Evolutionary conservation across 2,797 vertebrate species (phyloP).

Genomic region (Betta splendens): DNA sequence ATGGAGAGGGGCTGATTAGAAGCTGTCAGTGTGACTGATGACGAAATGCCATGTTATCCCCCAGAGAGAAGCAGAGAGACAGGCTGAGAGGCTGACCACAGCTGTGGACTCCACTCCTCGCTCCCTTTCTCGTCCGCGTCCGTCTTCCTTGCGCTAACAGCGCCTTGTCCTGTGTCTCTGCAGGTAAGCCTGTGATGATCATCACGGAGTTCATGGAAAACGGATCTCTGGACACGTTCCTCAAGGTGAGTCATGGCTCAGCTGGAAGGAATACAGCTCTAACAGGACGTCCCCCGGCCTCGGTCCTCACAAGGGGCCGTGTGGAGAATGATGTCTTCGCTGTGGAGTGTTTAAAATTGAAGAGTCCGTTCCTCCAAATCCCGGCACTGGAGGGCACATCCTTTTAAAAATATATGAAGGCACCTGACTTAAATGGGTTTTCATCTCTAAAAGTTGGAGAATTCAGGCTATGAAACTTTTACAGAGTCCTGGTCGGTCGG

Average conservation of each 20-base stretch:
- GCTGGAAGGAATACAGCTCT: constrained; percentile 9
- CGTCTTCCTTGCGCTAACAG: constrained; percentile 52
- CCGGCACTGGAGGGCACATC: constrained; percentile 4
- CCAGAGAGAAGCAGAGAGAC: constrained; percentile 54
- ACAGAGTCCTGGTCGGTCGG: background rate
- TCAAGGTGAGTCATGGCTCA: constrained; percentile 78
- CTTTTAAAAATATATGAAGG: constrained; percentile 16
- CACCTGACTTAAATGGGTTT: constrained; percentile 11
- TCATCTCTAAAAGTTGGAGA: constrained; percentile 21
- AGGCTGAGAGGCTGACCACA: constrained; percentile 61
- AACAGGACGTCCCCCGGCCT: constrained; percentile 13
- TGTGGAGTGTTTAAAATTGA: constrained; percentile 25
- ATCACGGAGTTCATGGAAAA: constrained; percentile 87
- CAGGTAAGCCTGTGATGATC: constrained; percentile 86
- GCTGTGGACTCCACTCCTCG: constrained; percentile 59
- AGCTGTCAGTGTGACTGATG: constrained; percentile 84
- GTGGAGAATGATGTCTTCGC: constrained; percentile 31
- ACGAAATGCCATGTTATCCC: constrained; percentile 74
- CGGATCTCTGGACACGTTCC: constrained; percentile 83
- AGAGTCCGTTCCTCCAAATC: constrained; percentile 8
- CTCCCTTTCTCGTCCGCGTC: constrained; percentile 54
- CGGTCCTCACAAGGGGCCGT: constrained; percentile 36
- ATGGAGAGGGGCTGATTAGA: constrained; percentile 84
- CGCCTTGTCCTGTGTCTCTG: constrained; percentile 46
- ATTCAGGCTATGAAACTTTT: constrained; percentile 3